Conservation (phyloP, 2,797 vertebrate species). For the Crypturellus tataupa region DNA sequence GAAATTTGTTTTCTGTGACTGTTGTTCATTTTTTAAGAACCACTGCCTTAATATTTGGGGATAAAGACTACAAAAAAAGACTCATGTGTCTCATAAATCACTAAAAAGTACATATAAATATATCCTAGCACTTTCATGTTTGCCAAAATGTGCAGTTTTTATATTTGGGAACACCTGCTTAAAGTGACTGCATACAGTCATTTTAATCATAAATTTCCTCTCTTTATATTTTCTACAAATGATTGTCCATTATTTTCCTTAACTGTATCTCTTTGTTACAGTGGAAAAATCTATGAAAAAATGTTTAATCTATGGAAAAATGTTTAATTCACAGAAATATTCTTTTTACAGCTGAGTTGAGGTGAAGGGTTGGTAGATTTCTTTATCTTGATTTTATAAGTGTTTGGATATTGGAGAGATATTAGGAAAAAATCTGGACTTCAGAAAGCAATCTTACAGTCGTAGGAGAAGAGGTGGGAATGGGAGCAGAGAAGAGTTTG, state of each 20-base stretch:
- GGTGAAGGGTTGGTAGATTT: constrained; percentile 47
- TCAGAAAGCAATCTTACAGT: not conserved
- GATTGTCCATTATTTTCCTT: not conserved
- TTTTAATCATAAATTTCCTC: not conserved
- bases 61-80: not conserved
- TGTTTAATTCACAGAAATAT: not conserved
- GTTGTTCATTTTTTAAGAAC: not conserved
- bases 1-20: not conserved
- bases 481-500: not conserved
- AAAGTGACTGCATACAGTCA: not conserved
- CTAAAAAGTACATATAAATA: not conserved
- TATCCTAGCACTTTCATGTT: not conserved
- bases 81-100: not conserved
- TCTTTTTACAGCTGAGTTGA: constrained; percentile 77
- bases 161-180: not conserved
- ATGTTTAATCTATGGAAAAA: constrained; percentile 49
- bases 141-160: not conserved
- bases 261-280: not conserved
- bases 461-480: not conserved
- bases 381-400: constrained; percentile 78
- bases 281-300: constrained; percentile 39
- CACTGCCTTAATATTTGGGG: not conserved
- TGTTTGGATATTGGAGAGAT: not conserved
- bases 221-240: not conserved
- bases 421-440: not conserved